Conservation (phyloP, 2,888 invertebrate species). For the Carterocephalus palaemon region DNA sequence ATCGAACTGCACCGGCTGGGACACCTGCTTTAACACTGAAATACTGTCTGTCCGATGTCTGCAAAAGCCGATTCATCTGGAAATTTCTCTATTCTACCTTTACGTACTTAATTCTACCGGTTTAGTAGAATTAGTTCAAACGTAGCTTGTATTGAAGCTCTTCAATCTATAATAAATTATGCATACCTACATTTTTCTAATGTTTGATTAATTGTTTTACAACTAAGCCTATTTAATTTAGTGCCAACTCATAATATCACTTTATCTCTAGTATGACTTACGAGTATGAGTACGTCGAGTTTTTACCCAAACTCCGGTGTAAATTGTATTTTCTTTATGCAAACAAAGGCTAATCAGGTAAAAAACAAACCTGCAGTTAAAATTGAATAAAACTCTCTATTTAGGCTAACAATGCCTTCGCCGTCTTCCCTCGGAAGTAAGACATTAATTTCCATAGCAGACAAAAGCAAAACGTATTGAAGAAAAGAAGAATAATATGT, state of each 20-base stretch:
- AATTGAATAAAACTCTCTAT: slow-evolving; percentile 40
- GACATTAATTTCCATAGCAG: slow-evolving; percentile 65
- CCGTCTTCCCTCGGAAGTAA: slow-evolving; percentile 56
- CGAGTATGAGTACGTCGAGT: no score
- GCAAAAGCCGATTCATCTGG: slow-evolving; percentile 1
- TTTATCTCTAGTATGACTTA: no score
- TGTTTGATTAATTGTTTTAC: no score
- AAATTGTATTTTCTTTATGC: slow-evolving; percentile 2
- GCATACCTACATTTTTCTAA: no score
- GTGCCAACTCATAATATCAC: no score
- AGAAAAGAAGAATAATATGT: slow-evolving; percentile 57
- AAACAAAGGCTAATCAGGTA: slow-evolving; percentile 24
- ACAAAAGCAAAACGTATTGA: slow-evolving; percentile 62
- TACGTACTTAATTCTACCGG: background rate
- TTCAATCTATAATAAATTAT: no score
- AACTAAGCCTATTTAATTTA: no score
- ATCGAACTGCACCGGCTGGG: slow-evolving; percentile 71
- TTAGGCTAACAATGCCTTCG: slow-evolving; percentile 51
- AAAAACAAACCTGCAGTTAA: slow-evolving; percentile 26
- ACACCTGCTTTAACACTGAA: slow-evolving; percentile 68
- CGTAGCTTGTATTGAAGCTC: no score
- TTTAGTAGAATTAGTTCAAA: no score
- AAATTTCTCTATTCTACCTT: background rate
- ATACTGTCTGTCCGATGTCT: slow-evolving; percentile 42
- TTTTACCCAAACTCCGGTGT: no score